Conservation (phyloP, 1,140 invertebrate species). For the Cepaea nemoralis region DNA sequence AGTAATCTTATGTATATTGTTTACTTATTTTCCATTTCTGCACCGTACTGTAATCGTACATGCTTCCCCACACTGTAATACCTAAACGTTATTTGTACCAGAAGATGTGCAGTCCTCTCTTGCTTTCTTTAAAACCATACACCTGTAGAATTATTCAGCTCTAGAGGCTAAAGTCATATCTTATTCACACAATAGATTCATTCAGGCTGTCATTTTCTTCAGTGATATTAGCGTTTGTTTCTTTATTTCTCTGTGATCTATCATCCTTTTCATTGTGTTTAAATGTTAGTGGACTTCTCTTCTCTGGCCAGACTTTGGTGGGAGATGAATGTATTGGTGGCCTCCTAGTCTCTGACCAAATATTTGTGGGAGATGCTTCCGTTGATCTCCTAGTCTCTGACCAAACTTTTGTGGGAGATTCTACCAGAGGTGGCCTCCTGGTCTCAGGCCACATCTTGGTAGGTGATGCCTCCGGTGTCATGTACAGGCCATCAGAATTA, state of each 20-base stretch:
- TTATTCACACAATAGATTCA: no score
- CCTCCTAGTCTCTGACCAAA: background rate
- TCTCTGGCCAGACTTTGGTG: background rate
- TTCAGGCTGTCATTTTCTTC: no score
- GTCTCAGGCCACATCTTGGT: background rate
- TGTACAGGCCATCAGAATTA: background rate
- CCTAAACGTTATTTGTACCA: no score
- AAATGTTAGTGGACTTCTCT: background rate
- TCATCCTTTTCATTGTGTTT: background rate
- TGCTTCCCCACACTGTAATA: no score
- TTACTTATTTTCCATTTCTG: no score
- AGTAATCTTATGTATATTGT: no score
- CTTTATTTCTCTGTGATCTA: background rate
- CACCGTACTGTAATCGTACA: no score
- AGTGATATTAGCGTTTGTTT: no score
- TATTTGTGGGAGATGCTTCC: background rate
- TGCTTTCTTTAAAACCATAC: no score
- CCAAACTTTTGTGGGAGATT: background rate
- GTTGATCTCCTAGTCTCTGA: background rate
- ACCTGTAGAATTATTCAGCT: no score
- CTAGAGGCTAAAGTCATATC: no score
- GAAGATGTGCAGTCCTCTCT: no score
- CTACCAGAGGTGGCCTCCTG: background rate
- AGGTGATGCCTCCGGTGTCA: conserved; percentile 19
- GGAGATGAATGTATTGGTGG: background rate